Evolutionary conservation across 2,113 vertebrate species (phyloP), one percentile per base, ranked within the genome.

Genomic region (Percopsis transmontana): DNA sequence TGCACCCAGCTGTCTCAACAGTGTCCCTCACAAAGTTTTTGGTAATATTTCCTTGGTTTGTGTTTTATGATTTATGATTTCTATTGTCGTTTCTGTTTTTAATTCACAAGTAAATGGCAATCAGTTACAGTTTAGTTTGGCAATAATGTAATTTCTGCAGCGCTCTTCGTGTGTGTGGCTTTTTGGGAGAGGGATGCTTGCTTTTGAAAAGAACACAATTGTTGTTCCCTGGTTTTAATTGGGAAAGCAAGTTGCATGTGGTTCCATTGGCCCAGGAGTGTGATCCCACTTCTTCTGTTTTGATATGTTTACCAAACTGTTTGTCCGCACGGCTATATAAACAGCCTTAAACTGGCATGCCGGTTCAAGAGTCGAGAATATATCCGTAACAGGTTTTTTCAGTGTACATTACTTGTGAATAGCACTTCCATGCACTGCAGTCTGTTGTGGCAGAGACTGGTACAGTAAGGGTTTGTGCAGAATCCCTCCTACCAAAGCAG

Each of bases 171-270:
- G 27, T 33, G 8, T 33, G 27, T 33, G 27, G n/a, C n/a, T n/a
- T n/a, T n/a, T n/a, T n/a, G 27, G 27, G 8, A 33, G 8, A 33
- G 8, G 3, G 8, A 33, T 33, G 27, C 27, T 33, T 33, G 27
- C 1, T n/a, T n/a, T n/a, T n/a, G n/a, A n/a, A n/a, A n/a, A n/a
- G n/a, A n/a, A n/a, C 47, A 67, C n/a, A 16, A 42, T 48, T 72
- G 74, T 61, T 59, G 20, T 72, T 54, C 67, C 59, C 70, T 82
- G 74, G 75, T 75, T 85, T 83, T 86, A 40, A 87, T 87, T 68
- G 76, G 15, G 27, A 56, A 80, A 85, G 71, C 48, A 56, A 70
- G 53, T 64, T 73, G 18, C 55, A 83, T 78, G 48, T 85, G 80
- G 53, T 76, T 23, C 24, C 47, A 41, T 48, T 52, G 41, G 51